Evolutionary conservation across 2,797 vertebrate species (phyloP).

Genomic region (Chaetodon trifasciatus): DNA sequence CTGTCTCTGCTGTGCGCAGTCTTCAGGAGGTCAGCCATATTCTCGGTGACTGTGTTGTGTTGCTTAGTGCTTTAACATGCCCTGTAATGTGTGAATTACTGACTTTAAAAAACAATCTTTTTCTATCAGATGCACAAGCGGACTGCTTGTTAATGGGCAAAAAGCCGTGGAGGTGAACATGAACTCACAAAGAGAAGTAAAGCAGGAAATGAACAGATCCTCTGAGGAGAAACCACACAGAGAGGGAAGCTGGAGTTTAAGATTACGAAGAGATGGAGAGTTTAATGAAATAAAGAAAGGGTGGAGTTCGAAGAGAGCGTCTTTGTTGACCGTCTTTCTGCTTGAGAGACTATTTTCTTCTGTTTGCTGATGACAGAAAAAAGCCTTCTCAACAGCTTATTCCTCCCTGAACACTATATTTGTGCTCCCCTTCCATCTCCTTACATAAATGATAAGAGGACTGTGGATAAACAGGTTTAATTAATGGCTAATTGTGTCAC

Average conservation of each 20-base stretch:
- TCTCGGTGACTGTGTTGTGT: background rate
- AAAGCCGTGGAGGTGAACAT: constrained; percentile 2
- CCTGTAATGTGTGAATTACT: background rate
- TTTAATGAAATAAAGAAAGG: constrained; percentile 22
- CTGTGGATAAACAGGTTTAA: background rate
- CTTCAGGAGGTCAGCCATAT: background rate
- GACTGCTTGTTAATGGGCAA: background rate
- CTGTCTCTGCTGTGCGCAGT: background rate
- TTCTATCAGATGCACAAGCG: background rate
- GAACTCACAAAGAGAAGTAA: background rate
- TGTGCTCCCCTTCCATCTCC: background rate
- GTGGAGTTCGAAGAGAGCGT: background rate
- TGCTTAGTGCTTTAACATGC: background rate
- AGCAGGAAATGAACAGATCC: background rate
- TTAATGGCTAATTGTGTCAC: constrained; percentile 11
- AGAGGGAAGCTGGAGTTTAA: background rate
- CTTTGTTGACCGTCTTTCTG: constrained; percentile 30
- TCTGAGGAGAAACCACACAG: background rate
- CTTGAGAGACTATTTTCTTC: constrained; percentile 22
- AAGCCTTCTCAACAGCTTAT: background rate
- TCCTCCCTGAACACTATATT: background rate
- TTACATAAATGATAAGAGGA: background rate
- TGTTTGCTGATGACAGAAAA: constrained; percentile 23
- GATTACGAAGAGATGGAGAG: constrained; percentile 5
- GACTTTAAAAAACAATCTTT: background rate